These are phyloP conservation scores for Lissonota sp. DNA, from an alignment of 2,888 invertebrate genomes.

Conservation along the genomic window DNA sequence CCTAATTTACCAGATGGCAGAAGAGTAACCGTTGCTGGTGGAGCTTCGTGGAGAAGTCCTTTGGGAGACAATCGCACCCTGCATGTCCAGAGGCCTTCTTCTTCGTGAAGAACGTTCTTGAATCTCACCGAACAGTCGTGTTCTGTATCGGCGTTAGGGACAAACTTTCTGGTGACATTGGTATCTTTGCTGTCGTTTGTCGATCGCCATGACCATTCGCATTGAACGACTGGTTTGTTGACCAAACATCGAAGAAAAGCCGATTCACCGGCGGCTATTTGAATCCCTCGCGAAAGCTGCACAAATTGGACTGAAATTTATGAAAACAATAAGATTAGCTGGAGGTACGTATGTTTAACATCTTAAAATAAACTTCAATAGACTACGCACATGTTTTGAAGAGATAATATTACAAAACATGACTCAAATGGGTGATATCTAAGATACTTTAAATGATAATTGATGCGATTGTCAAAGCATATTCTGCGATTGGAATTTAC, in stretches of 20 bases:
- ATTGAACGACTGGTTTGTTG: conserved; percentile 80
- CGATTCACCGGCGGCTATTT: conserved; percentile 81
- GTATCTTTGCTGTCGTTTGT: conserved; percentile 78
- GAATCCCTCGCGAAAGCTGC: conserved; percentile 80
- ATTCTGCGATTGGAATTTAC: too few species aligned
- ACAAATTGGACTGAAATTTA: conserved; percentile 80
- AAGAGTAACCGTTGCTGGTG: conserved; percentile 79
- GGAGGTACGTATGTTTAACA: not conserved
- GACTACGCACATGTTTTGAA: too few species aligned
- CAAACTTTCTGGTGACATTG: conserved; percentile 78
- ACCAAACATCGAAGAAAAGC: conserved; percentile 80
- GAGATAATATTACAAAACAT: too few species aligned
- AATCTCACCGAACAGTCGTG: conserved; percentile 82
- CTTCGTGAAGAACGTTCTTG: conserved; percentile 80
- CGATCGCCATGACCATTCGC: conserved; percentile 82
- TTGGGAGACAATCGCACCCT: conserved; percentile 78
- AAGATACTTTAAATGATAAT: too few species aligned
- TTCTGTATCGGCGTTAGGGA: conserved; percentile 78
- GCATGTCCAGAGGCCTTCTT: conserved; percentile 83
- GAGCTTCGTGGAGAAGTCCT: conserved; percentile 80
- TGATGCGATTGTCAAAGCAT: too few species aligned
- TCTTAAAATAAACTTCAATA: too few species aligned
- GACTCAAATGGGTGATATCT: too few species aligned
- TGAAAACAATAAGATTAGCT: conserved; percentile 36
- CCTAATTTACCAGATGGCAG: conserved; percentile 78